phyloP scores from a whole-genome alignment of 2,888 invertebrate genomes.

The Apamea crenata region DNA sequence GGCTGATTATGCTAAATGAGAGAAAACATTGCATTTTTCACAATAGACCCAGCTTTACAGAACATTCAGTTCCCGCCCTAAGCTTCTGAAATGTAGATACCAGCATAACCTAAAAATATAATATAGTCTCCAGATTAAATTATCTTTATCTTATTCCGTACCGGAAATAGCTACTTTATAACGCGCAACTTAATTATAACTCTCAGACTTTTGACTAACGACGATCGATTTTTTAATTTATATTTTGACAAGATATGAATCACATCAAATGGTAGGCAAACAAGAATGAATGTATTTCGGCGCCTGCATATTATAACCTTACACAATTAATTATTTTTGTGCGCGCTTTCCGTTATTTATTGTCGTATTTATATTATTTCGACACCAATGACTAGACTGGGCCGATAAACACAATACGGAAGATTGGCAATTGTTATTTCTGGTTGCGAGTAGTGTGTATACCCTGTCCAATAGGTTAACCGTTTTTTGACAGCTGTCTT shows the following conservation, averaged over 20 bases:
- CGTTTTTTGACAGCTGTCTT: no score
- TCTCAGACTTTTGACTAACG: conserved; percentile 67
- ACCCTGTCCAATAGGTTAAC: no score
- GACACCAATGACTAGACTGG: conserved; percentile 36
- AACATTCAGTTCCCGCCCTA: not conserved
- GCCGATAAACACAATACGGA: conserved; percentile 9
- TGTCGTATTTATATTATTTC: conserved; percentile 35
- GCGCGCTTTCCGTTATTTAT: conserved; percentile 44
- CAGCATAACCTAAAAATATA: conserved; percentile 30
- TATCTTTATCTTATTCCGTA: conserved; percentile 57
- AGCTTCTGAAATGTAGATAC: not conserved
- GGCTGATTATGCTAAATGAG: no score
- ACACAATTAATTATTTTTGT: conserved; percentile 54
- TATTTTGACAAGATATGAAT: conserved; percentile 70
- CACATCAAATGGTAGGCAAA: conserved; percentile 60
- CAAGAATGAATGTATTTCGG: conserved; percentile 58
- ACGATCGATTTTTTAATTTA: conserved; percentile 71
- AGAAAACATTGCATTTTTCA: not conserved
- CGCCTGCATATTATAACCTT: conserved; percentile 64
- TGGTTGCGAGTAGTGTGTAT: not conserved
- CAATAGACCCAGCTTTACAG: not conserved
- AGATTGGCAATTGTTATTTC: conserved; percentile 39
- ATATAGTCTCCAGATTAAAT: conserved; percentile 53
- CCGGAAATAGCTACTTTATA: conserved; percentile 69
- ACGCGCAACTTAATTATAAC: conserved; percentile 74